Conservation (phyloP, 2,797 vertebrate genomes). For the Harpagifer antarcticus region DNA sequence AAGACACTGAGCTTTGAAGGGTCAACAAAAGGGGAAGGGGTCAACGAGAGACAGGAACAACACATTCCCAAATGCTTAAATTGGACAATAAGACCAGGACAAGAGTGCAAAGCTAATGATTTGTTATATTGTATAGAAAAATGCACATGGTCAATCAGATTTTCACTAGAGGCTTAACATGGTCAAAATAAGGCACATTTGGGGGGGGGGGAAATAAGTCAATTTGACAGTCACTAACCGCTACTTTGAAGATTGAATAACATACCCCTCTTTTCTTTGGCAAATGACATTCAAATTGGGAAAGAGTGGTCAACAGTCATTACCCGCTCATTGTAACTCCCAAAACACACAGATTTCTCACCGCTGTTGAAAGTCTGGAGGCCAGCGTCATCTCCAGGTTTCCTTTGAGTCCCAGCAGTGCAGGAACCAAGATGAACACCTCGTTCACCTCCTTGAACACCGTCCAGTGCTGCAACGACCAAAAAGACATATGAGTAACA, state of each 20-base stretch:
- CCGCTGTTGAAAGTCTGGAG: constrained; percentile 97
- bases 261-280: too few relatives aligned
- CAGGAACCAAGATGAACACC: constrained; percentile 98
- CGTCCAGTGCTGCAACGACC: constrained; percentile 91
- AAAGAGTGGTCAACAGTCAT: too few relatives aligned
- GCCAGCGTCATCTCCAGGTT: constrained; percentile 99
- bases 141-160: too few relatives aligned
- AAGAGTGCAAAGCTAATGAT: too few relatives aligned
- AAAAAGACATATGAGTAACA: constrained; percentile 40
- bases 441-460: constrained; percentile 96
- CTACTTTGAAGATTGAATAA: too few relatives aligned
- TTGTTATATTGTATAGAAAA: too few relatives aligned
- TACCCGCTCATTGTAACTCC: background rate
- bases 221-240: too few relatives aligned
- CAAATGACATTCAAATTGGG: too few relatives aligned
- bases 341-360: constrained; percentile 79
- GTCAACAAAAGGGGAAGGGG: constrained; percentile 3
- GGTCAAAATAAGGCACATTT: too few relatives aligned
- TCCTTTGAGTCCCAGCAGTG: constrained; percentile 96
- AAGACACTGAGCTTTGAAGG: constrained; percentile 25
- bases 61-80: background rate
- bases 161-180: too few relatives aligned
- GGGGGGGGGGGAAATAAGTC: too few relatives aligned
- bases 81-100: background rate
- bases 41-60: constrained; percentile 4